These are phyloP conservation scores for Cardiocondyla obscurior DNA, from an alignment of 1,140 invertebrate species.

Conservation along the genomic window DNA sequence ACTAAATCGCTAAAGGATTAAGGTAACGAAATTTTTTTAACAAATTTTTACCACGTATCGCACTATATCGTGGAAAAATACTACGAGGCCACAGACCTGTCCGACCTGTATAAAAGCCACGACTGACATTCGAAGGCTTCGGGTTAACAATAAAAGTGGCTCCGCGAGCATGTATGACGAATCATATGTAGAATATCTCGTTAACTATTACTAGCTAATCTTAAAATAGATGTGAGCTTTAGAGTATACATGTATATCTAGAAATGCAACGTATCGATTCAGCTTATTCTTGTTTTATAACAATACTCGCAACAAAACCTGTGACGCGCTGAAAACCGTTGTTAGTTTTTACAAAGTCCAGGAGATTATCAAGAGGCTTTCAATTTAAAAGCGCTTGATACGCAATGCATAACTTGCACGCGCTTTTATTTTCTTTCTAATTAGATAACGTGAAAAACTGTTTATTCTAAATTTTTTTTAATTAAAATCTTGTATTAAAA, in stretches of 20 bases:
- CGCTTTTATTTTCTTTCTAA: background rate
- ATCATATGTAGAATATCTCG: constrained; percentile 42
- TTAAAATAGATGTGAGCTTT: constrained; percentile 64
- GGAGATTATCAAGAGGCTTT: background rate
- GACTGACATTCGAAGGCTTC: background rate
- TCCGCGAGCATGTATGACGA: constrained; percentile 14
- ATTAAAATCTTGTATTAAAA: background rate
- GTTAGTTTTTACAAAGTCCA: background rate
- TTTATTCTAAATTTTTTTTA: background rate
- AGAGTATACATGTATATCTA: constrained; percentile 53
- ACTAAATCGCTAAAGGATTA: background rate
- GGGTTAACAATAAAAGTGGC: constrained; percentile 13
- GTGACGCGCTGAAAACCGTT: constrained; percentile 20
- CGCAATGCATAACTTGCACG: too few relatives aligned
- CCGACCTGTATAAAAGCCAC: background rate
- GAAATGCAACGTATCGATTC: constrained; percentile 68
- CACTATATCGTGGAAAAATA: background rate
- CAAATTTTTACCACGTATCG: background rate
- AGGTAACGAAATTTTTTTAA: background rate
- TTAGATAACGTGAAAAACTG: background rate
- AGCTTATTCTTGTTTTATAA: too few relatives aligned
- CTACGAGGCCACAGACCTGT: background rate
- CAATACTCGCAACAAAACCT: constrained; percentile 33
- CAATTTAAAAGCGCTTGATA: background rate
- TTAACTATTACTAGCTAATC: constrained; percentile 50